Conservation (phyloP, 92 coral and sea anemone genomes). For the Palythoa grandis region DNA sequence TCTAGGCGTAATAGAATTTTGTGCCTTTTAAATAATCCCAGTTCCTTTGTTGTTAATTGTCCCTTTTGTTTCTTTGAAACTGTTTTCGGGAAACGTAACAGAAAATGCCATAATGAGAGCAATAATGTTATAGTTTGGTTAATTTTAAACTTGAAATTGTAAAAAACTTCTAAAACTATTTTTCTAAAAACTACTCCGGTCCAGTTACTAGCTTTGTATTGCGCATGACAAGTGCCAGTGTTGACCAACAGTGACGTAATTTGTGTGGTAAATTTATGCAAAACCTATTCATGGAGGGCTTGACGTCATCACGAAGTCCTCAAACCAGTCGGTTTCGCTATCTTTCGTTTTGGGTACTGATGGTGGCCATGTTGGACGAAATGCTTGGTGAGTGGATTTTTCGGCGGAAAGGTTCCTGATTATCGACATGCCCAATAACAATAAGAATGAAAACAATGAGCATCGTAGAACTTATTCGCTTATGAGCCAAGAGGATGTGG, state of each 20-base stretch:
- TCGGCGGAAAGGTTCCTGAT: slow-evolving; percentile 87
- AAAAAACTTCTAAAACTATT: too few species aligned
- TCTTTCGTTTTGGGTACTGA: slow-evolving; percentile 49
- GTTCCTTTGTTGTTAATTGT: too few species aligned
- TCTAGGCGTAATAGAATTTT: too few species aligned
- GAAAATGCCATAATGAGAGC: too few species aligned
- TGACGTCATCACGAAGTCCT: slow-evolving; percentile 57
- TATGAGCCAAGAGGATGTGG: slow-evolving; percentile 93
- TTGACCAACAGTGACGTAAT: slow-evolving; percentile 35
- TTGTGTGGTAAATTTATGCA: slow-evolving; percentile 24
- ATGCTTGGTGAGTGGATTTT: slow-evolving; percentile 73
- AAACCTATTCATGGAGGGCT: slow-evolving; percentile 41
- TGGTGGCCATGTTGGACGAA: slow-evolving; percentile 88
- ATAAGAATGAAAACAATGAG: slow-evolving; percentile 96
- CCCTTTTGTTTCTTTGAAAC: too few species aligned
- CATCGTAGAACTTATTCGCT: slow-evolving; percentile 90
- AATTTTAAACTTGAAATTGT: too few species aligned
- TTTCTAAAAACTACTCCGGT: too few species aligned
- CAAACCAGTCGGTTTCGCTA: slow-evolving; percentile 44
- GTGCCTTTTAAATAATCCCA: too few species aligned
- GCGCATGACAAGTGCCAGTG: slow-evolving; percentile 6
- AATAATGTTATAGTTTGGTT: too few species aligned
- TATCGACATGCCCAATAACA: slow-evolving; percentile 95
- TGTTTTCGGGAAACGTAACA: too few species aligned
- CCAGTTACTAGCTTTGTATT: neutral